Base-by-base conservation (phyloP, 2,888 invertebrate species). In the Trissoscelio sp. region DNA sequence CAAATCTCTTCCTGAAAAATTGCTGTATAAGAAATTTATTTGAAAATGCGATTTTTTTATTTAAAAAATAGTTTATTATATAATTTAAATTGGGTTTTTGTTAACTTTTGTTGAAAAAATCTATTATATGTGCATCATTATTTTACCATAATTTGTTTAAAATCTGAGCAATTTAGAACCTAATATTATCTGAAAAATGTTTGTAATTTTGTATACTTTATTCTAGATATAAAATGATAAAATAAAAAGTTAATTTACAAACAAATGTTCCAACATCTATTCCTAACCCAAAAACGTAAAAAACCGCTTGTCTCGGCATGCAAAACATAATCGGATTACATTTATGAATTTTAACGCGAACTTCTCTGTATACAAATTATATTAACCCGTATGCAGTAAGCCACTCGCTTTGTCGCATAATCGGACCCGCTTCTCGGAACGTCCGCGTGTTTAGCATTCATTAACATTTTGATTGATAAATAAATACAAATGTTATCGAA, bases 391-490 rank as follows among this genome's bases (percentile, higher is more conserved):
- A 53, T 73, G 62, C 44, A 53, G 14, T 48, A 44, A 73, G 46
- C 60, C 44, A 53, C 18, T 48, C 46, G 18, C 51, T 73, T 64
- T 20, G 44, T 53, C 53, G 55, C 55, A 55, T 53, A 73, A 73
- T 73, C 62, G 16, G 11, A 4, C 42, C 44, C 62, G 39, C 53
- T 72, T 62, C 73, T 53, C 22, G 44, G 53, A 73, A 53, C 62
- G 53, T 62, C 18, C 53, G 44, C 22, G 16, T 42, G 44, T 55
- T 62, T 62, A 62, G 73, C 73, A 62, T 62, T 73, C 62, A 55
- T 73, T 64, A 64, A 62, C 73, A 64, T 64, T 62, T 62, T 55
- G 73, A 73, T 64, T 64, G 62, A 62, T 62, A 73, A 53, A 73
- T 53, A 62, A 73, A 73, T 58, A 53, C 39, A 28, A 55, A 62